phyloP scores from a whole-genome alignment of 2,113 vertebrate genomes.

The Apaloderma vittatum region DNA sequence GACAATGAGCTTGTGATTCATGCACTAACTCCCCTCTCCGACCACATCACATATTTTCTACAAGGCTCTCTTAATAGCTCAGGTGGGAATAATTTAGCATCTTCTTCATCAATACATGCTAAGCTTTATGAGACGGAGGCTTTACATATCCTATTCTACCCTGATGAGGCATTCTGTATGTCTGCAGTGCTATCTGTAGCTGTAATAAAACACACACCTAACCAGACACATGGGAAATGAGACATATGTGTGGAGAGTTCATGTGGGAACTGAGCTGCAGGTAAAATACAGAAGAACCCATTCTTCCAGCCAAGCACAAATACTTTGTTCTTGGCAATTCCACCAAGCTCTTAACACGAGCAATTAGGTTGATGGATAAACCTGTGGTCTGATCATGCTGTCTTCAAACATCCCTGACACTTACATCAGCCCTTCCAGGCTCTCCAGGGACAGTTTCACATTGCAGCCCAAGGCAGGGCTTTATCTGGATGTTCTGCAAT shows the following conservation, averaged over 20 bases:
- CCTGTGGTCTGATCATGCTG: slow-evolving; percentile 39
- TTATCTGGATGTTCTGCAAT: slow-evolving; percentile 44
- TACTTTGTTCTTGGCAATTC: slow-evolving; percentile 27
- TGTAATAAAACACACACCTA: slow-evolving; percentile 13
- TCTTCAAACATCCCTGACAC: slow-evolving; percentile 55
- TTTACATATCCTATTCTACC: background rate
- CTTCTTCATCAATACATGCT: slow-evolving; percentile 46
- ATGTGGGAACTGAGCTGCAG: slow-evolving; percentile 19
- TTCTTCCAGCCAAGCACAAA: slow-evolving; percentile 12
- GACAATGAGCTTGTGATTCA: slow-evolving; percentile 40
- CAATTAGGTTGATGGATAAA: slow-evolving; percentile 64
- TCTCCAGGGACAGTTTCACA: slow-evolving; percentile 41
- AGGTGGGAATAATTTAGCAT: slow-evolving; percentile 46
- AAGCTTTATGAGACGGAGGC: slow-evolving; percentile 4
- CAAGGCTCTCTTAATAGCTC: slow-evolving; percentile 27
- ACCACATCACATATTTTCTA: slow-evolving; percentile 29
- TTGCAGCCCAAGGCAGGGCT: slow-evolving; percentile 6
- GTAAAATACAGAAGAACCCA: slow-evolving; percentile 30
- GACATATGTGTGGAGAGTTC: background rate
- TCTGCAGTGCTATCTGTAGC: background rate
- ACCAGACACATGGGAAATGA: background rate
- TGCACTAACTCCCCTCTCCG: slow-evolving; percentile 17
- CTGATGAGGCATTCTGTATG: background rate
- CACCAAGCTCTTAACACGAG: slow-evolving; percentile 43
- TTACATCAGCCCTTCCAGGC: slow-evolving; percentile 65